These are phyloP conservation scores for Spinibarbus caldwelli DNA, from an alignment of 2,797 vertebrate species.

Conservation along the genomic window DNA sequence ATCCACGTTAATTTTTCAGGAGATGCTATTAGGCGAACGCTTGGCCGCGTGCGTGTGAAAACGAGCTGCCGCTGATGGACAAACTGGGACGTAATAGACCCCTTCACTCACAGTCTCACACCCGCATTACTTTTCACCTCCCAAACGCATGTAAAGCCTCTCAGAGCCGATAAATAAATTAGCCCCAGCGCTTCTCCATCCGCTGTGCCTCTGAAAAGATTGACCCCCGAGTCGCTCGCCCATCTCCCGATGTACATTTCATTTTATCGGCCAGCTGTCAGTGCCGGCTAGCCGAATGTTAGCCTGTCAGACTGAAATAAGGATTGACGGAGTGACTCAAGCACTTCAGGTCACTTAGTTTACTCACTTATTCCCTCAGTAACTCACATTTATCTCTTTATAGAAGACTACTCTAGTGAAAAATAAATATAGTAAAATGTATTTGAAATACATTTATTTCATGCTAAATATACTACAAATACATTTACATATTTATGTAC, in stretches of 20 bases:
- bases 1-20: slow-evolving; percentile 65
- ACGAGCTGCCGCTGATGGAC: slow-evolving; percentile 44
- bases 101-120: slow-evolving; percentile 40
- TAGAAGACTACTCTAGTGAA: not conserved
- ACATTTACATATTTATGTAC: no score
- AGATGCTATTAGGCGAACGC: slow-evolving; percentile 62
- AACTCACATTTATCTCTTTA: slow-evolving; percentile 8
- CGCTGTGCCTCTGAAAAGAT: slow-evolving; percentile 48
- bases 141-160: slow-evolving; percentile 38
- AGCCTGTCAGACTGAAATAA: slow-evolving; percentile 45
- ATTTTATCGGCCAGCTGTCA: slow-evolving; percentile 51
- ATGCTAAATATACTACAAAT: not conserved
- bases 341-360: slow-evolving; percentile 30
- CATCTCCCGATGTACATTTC: slow-evolving; percentile 48
- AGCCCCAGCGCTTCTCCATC: slow-evolving; percentile 43
- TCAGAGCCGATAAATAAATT: slow-evolving; percentile 50
- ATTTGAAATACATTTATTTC: not conserved
- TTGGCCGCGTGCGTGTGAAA: slow-evolving; percentile 34
- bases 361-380: not conserved
- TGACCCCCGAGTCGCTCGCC: slow-evolving; percentile 52
- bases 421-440: not conserved
- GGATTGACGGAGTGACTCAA: slow-evolving; percentile 35
- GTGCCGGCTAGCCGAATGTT: slow-evolving; percentile 7
- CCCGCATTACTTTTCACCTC: slow-evolving; percentile 44
- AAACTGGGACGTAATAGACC: slow-evolving; percentile 51